Evolutionary conservation across 2,888 invertebrate genomes (phyloP).

Genomic region (Nineta flava): DNA sequence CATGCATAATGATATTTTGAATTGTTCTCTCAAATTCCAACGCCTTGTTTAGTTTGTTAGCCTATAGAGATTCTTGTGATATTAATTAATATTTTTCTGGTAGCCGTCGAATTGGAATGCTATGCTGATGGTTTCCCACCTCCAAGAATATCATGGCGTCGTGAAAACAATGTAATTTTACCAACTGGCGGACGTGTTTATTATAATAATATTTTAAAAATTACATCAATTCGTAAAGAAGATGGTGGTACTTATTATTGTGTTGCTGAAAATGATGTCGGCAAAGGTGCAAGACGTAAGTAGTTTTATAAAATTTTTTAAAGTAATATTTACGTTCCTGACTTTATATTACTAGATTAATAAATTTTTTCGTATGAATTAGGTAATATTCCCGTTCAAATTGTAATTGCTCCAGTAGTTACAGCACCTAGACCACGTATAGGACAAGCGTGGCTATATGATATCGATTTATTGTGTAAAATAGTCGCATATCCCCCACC

Average conservation of each 20-base stretch:
- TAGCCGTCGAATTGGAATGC: conserved; percentile 64
- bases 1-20: too few species aligned
- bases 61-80: not conserved
- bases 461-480: not conserved
- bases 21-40: conserved; percentile 1
- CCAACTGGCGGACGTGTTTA: conserved; percentile 80
- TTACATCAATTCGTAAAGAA: conserved; percentile 64
- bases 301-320: too few species aligned
- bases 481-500: not conserved
- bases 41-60: too few species aligned
- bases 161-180: conserved; percentile 82
- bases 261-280: conserved; percentile 80
- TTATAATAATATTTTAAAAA: conserved; percentile 67
- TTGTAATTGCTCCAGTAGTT: conserved; percentile 20
- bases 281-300: conserved; percentile 58
- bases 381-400: conserved; percentile 72
- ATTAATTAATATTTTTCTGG: conserved; percentile 19
- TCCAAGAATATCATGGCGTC: conserved; percentile 77
- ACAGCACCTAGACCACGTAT: not conserved
- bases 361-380: too few species aligned
- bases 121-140: conserved; percentile 76
- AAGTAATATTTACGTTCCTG: too few species aligned
- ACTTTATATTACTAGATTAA: too few species aligned
- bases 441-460: not conserved
- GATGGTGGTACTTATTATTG: conserved; percentile 89